A percentile compares a stretch with the other conserved stretches of the same genome.
Conservation (phyloP, 2,888 invertebrate genomes). For the Cancer borealis region DNA sequence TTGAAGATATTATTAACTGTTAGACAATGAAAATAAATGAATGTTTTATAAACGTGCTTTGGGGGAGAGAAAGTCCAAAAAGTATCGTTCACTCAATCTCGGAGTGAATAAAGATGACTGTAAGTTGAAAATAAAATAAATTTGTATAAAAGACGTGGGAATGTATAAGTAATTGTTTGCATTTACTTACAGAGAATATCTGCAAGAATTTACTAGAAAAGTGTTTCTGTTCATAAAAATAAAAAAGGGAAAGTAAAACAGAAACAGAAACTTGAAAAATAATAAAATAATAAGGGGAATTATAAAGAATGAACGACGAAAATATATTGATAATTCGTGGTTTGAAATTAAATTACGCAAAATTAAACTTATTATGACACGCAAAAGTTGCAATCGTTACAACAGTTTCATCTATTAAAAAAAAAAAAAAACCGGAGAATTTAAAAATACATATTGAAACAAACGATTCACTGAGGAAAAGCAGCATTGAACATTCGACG, state of each 20-base stretch:
- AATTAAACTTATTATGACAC: neutral
- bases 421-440: neutral
- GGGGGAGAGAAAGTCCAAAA: neutral
- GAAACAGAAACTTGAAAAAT: neutral
- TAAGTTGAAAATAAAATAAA: neutral
- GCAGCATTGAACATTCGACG: no score
- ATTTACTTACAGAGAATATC: neutral
- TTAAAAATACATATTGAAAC: neutral
- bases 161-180: neutral
- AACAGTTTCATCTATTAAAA: no score
- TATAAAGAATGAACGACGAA: neutral
- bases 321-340: neutral
- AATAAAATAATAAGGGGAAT: neutral
- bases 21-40: neutral
- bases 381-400: neutral
- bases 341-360: neutral
- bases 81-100: neutral
- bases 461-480: neutral
- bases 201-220: constrained; percentile 8
- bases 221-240: constrained; percentile 14
- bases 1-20: constrained; percentile 26
- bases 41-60: constrained; percentile 17
- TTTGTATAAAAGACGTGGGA: neutral
- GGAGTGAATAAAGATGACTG: neutral
- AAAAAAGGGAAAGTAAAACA: neutral